Evolutionary conservation across 2,113 vertebrate species (phyloP).

Genomic region (Elanoides forficatus): DNA sequence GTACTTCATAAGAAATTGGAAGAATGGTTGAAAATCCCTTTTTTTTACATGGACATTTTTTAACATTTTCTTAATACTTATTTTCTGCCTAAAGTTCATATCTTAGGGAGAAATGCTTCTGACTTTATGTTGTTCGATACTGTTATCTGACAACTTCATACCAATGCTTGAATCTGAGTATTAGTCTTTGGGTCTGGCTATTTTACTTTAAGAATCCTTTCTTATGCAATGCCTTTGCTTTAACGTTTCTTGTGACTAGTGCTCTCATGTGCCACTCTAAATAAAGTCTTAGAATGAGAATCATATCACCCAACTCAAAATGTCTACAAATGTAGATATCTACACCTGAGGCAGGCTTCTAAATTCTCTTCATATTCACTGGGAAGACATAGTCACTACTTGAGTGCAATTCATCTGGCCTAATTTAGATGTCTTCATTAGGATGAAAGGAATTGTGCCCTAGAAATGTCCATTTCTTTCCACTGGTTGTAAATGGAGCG

Average conservation of each 20-base stretch:
- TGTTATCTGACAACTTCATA: background rate
- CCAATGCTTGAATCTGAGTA: background rate
- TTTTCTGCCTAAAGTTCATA: background rate
- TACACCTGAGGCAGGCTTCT: background rate
- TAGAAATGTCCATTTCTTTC: background rate
- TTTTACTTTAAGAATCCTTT: background rate
- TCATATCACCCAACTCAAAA: background rate
- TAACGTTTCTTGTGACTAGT: background rate
- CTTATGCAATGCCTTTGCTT: background rate
- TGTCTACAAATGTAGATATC: background rate
- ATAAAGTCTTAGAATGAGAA: background rate
- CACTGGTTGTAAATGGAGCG: background rate
- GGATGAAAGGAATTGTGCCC: background rate
- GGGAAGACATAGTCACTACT: background rate
- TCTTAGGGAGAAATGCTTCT: background rate
- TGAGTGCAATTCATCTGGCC: background rate
- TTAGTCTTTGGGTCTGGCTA: background rate
- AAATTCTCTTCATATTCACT: background rate
- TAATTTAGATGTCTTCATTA: background rate
- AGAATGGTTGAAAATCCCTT: background rate
- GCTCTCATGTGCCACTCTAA: background rate
- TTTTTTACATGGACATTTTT: background rate
- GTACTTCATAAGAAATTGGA: background rate
- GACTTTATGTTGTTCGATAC: rapidly evolving
- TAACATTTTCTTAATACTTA: background rate